Evolutionary conservation across 2,888 invertebrate species (phyloP), one percentile per base, ranked within the genome.

Genomic region (Eupithecia pulchellata): DNA sequence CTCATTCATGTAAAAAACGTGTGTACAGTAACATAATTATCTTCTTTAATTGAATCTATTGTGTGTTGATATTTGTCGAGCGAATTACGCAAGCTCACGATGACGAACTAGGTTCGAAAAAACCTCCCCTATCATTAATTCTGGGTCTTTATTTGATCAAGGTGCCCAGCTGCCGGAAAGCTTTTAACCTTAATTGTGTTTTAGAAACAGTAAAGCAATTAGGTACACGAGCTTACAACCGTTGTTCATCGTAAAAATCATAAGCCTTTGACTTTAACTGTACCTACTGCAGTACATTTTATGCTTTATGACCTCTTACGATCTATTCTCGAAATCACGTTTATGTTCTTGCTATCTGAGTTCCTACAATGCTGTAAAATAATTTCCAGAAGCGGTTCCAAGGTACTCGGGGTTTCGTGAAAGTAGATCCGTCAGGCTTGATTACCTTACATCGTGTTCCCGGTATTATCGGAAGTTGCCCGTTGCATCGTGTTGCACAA

Each of bases 391-490:
- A 71, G 65, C 69, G 68, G 47, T 67, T 61, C 39, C 64, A 34
- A 72, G 69, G 74, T 76, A 60, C 69, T 72, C 27, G 72, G 62
- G 61, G 71, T 75, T 77, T 71, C 76, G 81, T 81, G 86, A 82
- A 86, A 85, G 80, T 79, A 73, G 79, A 86, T 81, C 79, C 75
- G 75, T 76, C 72, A 77, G 72, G 78, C 77, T 83, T 75, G 70
- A 75, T 75, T 77, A 73, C 75, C 78, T 84, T 83, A 81, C 82
- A 72, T 70, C 64, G 67, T 29, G 75, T 88, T 89, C 89, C 82
- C 76, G 73, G 84, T 85, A 88, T 79, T 85, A 88, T 79, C 77
- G 81, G 76, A 78, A 76, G 77, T 78, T 77, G 78, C 70, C 77
- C 75, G 76, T 69, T 79, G 78, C 77, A 69, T 83, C 79, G 73